A percentile compares a stretch with the other conserved stretches of the same genome.
These are phyloP conservation scores for Cercopithecus mona DNA, from an alignment of 2,113 vertebrate species.

Conservation along the genomic window DNA sequence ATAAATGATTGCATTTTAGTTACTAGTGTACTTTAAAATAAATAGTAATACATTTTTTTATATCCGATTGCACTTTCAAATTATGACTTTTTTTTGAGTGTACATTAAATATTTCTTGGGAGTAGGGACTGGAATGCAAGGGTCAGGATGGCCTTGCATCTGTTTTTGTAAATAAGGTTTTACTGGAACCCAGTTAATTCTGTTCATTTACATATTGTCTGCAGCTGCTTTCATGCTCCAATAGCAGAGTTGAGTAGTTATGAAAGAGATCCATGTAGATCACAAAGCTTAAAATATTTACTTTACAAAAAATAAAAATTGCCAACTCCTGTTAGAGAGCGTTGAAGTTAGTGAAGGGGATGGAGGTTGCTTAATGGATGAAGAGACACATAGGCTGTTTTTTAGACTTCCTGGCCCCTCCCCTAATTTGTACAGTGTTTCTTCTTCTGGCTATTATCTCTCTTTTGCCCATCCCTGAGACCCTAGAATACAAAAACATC, in stretches of 20 bases:
- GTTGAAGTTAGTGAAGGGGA: neutral
- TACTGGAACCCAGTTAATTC: neutral
- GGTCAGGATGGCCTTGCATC: neutral
- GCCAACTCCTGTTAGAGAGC: neutral
- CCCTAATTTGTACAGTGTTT: neutral
- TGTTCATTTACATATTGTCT: neutral
- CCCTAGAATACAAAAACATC: neutral
- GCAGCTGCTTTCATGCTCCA: neutral
- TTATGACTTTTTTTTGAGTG: neutral
- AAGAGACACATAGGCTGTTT: neutral
- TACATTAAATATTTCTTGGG: neutral
- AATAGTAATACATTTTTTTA: neutral
- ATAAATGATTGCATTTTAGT: neutral
- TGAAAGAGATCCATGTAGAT: neutral
- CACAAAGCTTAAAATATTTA: neutral
- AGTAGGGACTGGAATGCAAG: neutral
- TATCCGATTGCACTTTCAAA: neutral
- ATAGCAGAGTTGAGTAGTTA: neutral
- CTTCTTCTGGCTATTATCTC: neutral
- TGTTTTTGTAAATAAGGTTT: conserved; percentile 36
- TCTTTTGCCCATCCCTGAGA: neutral
- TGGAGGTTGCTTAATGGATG: neutral
- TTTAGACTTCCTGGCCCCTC: neutral
- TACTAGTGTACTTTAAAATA: neutral
- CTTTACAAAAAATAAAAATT: neutral